phyloP scores from a whole-genome alignment of 2,797 vertebrate genomes.

The Pteropus rufus region DNA sequence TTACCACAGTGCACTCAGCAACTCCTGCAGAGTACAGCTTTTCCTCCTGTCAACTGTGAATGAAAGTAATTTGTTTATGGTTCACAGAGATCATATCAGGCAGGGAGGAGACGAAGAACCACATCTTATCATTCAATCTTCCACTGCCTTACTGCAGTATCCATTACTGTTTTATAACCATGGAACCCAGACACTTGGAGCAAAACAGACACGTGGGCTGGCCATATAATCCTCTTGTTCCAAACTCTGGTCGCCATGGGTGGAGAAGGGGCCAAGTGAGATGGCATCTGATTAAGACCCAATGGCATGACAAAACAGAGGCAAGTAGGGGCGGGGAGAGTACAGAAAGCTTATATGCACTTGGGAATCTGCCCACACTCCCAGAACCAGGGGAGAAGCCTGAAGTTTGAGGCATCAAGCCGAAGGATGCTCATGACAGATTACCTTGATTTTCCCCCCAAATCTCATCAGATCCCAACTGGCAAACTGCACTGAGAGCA shows the following conservation, averaged over 20 bases:
- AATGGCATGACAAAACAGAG: constrained; percentile 24
- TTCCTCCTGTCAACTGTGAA: constrained; percentile 40
- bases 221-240: constrained; percentile 23
- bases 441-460: background rate
- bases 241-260: constrained; percentile 2
- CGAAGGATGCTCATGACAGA: background rate
- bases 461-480: background rate
- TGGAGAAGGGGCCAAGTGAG: constrained; percentile 55
- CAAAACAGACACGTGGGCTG: constrained; percentile 51
- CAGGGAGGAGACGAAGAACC: constrained; percentile 48
- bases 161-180: constrained; percentile 55
- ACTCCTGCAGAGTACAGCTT: background rate
- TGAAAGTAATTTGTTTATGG: constrained; percentile 64
- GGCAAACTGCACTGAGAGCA: background rate
- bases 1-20: background rate
- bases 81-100: constrained; percentile 63
- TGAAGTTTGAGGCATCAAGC: background rate
- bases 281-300: constrained; percentile 48
- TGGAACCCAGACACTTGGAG: constrained; percentile 49
- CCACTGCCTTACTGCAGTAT: constrained; percentile 47
- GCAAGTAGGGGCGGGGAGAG: constrained; percentile 42
- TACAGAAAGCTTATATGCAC: background rate
- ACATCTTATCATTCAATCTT: constrained; percentile 57
- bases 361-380: background rate
- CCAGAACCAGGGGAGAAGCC: background rate